Percentiles rank a stretch among this genome's conserved stretches.
Conservation (phyloP, 1,140 invertebrate genomes). For the Pseudomyrmex concolor region DNA sequence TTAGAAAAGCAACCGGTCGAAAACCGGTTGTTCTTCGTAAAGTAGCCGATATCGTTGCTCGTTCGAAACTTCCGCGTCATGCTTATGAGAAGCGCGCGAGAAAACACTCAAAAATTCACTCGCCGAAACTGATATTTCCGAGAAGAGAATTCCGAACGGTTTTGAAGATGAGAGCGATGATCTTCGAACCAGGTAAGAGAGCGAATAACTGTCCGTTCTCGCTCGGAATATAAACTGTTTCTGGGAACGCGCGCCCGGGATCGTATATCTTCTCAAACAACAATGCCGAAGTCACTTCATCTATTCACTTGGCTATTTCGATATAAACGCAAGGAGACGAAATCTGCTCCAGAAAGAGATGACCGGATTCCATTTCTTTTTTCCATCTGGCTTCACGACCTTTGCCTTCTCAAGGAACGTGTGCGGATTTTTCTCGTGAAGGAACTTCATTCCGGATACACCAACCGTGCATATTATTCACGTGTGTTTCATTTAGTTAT, state of each 20-base stretch:
- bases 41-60: conserved; percentile 8
- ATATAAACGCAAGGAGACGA: conserved; percentile 67
- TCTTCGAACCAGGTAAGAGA: conserved; percentile 71
- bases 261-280: conserved; percentile 84
- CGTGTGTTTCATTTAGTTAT: too few relatives aligned
- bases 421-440: conserved; percentile 2
- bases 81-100: too few relatives aligned
- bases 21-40: conserved; percentile 32
- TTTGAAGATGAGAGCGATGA: conserved; percentile 1
- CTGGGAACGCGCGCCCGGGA: conserved; percentile 78
- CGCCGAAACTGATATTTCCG: conserved; percentile 75
- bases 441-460: background rate
- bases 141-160: conserved; percentile 44
- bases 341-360: conserved; percentile 51
- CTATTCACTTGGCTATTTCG: conserved; percentile 79
- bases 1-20: background rate
- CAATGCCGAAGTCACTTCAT: conserved; percentile 82
- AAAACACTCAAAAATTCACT: too few relatives aligned
- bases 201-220: conserved; percentile 78
- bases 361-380: conserved; percentile 15
- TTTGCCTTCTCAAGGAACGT: background rate
- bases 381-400: conserved; percentile 30
- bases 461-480: too few relatives aligned
- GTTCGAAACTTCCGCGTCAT: too few relatives aligned
- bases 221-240: conserved; percentile 83